Percentiles rank a stretch among this genome's conserved stretches.
These are phyloP conservation scores for Chrysogorgia sp. DNA, from an alignment of 92 coral and sea anemone species.

Conservation along the genomic window DNA sequence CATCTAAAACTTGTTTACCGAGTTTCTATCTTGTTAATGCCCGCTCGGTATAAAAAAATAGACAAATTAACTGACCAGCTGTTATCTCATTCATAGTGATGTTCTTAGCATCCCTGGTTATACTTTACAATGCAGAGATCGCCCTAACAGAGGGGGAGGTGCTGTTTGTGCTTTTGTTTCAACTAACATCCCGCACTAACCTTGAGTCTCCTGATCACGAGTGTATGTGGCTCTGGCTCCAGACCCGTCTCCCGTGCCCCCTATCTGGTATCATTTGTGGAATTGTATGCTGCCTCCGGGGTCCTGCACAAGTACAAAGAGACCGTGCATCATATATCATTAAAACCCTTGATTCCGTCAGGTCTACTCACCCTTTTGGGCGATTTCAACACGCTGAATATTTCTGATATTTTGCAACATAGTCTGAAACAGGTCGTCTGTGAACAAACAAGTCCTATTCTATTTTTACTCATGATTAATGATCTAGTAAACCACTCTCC, in stretches of 20 bases:
- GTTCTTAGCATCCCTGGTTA: not conserved
- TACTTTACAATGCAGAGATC: not conserved
- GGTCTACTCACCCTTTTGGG: constrained; percentile 29
- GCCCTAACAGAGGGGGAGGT: not conserved
- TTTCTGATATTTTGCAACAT: not conserved
- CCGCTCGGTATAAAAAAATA: not conserved
- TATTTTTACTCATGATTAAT: no score
- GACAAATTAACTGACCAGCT: not conserved
- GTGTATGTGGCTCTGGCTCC: constrained; percentile 45
- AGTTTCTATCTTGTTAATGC: not conserved
- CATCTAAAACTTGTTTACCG: no score
- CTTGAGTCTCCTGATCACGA: constrained; percentile 23
- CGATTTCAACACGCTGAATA: constrained; percentile 20
- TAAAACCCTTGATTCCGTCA: not conserved
- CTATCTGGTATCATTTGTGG: no score
- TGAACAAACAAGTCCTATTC: no score
- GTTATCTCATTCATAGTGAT: not conserved
- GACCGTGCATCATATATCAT: constrained; percentile 24
- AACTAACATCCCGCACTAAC: not conserved
- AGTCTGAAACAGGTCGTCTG: not conserved
- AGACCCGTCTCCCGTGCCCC: constrained; percentile 40
- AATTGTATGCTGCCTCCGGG: no score
- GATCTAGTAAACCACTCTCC: no score
- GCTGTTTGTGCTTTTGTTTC: no score
- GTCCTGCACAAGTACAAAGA: no score